Base-by-base conservation (phyloP, 1,140 invertebrate species). In the Drosophila arawakana region DNA sequence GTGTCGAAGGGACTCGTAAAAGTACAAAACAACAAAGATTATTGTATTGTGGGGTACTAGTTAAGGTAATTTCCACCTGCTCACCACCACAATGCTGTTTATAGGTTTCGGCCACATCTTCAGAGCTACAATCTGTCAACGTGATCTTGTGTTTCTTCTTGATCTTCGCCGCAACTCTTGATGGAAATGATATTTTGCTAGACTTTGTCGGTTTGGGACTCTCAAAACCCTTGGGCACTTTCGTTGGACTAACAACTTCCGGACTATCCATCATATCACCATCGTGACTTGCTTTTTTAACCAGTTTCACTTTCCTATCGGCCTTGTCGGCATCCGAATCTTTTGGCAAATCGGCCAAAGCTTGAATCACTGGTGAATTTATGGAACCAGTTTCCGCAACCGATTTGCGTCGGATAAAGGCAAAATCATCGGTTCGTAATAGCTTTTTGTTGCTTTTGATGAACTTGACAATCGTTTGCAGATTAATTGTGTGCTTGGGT, bases 91-190 rank as follows among this genome's bases (percentile, higher is more conserved):
- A 80, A 47, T 76, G 58, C 49, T 86, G 82, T 57, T 71, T 78
- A 68, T 76, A 86, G 47, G 65, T 60, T 41, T 86, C 82, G 5
- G 78, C 54, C 52, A 62, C 35, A 21, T 71, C 70, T 11, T 21
- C 61, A n/a, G 69, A 54, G 10, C 63, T 68, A 39, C 49, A 68
- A n/a, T 57, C 72, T 58, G 58, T 34, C 41, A 54, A 58, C 25
- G 66, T 50, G 30, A 43, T 43, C 43, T 82, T 81, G 34, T 68
- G 77, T 35, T 82, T 86, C 43, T 80, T 86, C 41, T 72, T 78
- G 34, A 85, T 81, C 74, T 85, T 85, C 44, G 81, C 81, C 30
- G 81, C 81, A 49, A 85, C 77, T 81, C 81, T 77, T 34, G 81
- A 85, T n/a, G 80, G 77, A 68, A 80, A 84, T 73, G 78, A 68